phyloP scores from a whole-genome alignment of 2,113 vertebrate species.

The Puffinus mauretanicus region DNA sequence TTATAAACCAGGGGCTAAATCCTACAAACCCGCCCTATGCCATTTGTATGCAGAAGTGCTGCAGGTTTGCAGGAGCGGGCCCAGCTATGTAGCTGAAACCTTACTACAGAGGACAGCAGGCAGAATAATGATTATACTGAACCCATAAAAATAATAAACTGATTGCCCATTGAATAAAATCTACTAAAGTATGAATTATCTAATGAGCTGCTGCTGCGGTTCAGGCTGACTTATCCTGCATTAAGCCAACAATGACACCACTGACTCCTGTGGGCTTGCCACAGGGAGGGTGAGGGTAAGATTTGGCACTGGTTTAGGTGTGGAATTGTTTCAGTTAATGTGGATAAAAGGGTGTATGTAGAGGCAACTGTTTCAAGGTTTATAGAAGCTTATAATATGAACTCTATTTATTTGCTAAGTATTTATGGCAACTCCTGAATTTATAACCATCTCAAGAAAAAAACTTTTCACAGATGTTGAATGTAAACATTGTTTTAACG shows the following conservation, averaged over 20 bases:
- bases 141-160: conserved; percentile 41
- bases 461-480: conserved; percentile 16
- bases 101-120: conserved; percentile 52
- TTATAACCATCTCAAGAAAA: neutral
- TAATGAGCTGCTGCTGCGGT: conserved; percentile 12
- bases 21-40: neutral
- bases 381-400: neutral
- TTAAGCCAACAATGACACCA: conserved; percentile 1
- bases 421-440: neutral
- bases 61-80: neutral
- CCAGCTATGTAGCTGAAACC: conserved; percentile 23
- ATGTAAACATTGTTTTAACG: conserved; percentile 11
- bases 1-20: conserved; percentile 66
- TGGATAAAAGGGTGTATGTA: neutral
- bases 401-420: neutral
- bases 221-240: neutral
- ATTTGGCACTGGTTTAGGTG: neutral
- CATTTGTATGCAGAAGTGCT: conserved; percentile 6
- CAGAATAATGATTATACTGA: conserved; percentile 50
- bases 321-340: neutral
- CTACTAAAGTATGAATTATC: conserved; percentile 39
- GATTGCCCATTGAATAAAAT: conserved; percentile 36
- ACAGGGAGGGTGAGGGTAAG: neutral
- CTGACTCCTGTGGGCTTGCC: neutral
- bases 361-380: neutral